Conservation (phyloP, 2,113 vertebrate species). For the Tenrec ecaudatus region DNA sequence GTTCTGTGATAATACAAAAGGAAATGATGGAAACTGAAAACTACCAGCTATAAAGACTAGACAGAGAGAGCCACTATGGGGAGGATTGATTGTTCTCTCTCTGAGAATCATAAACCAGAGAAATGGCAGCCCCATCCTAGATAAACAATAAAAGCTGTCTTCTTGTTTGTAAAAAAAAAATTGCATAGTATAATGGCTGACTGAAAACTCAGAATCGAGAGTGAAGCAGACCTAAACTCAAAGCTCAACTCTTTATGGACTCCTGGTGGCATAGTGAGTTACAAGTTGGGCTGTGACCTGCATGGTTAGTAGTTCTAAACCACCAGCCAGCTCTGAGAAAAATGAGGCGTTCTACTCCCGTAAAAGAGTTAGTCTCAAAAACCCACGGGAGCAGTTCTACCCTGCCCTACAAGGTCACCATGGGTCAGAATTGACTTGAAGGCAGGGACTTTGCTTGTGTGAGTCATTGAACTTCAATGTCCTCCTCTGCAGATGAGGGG, state of each 20-base stretch:
- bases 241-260: not conserved
- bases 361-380: too few relatives aligned
- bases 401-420: too few relatives aligned
- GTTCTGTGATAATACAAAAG: not conserved
- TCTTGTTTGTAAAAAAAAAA: not conserved
- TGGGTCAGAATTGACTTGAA: too few relatives aligned
- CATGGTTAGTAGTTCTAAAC: too few relatives aligned
- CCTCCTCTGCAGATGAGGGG: not conserved
- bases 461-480: not conserved
- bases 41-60: not conserved
- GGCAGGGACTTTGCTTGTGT: not conserved
- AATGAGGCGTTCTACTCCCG: too few relatives aligned
- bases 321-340: too few relatives aligned
- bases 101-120: not conserved
- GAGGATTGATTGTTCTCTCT: not conserved
- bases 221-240: not conserved
- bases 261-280: too few relatives aligned
- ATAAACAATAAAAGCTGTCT: not conserved
- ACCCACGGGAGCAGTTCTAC: too few relatives aligned
- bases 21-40: not conserved
- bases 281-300: too few relatives aligned
- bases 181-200: not conserved
- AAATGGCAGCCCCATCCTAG: not conserved
- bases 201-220: not conserved
- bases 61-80: not conserved